Base-by-base conservation (phyloP, 2,797 vertebrate genomes). In the Varecia variegata region DNA sequence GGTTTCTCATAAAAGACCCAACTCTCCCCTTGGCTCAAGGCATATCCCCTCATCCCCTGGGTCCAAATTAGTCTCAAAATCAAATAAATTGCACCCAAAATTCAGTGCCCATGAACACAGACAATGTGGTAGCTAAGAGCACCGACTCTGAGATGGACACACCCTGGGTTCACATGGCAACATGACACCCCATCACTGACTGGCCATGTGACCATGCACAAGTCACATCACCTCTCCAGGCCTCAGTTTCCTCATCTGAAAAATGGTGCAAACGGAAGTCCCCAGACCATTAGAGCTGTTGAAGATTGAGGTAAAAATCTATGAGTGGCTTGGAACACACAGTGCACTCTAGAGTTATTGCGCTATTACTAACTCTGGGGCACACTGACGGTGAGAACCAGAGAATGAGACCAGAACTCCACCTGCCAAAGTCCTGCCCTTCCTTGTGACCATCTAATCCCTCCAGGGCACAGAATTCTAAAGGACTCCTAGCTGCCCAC, bases 111-210 rank as follows among this genome's bases (percentile, higher is more conserved):
- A 23, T 0, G 11, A 15, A 30, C 54, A 35, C 0, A 27, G 73
- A 70, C 67, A 65, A 3, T 2, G 2, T 0, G 10, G 27, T 6
- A 0, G 38, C 32, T 17, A 38, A 20, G 79, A 47, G 32, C 27
- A 17, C 23, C 2, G 21, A n/a, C 54, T 58, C 45, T 0, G 35
- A 54, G 27, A 3, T 0, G 7, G 43, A 17, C 54, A 15, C 17
- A 1, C 50, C 0, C 0, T 3, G n/a, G 25, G 17, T 12, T 40
- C 23, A 40, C 10, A 2, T 10, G 25, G 0, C 1, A 12, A 40
- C 10, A 2, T 13, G 25, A 0, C 1, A 12, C 56, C 25, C 79
- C 32, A 3, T 5, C 38, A 11, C n/a, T 80, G 5, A 11, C 7
- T 3, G 43, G 47, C 71, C 1, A 0, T 8, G 43, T 76, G 70